Evolutionary conservation across 2,888 invertebrate species (phyloP), one percentile per base, ranked within the genome.

Genomic region (Epistrophe eligans): DNA sequence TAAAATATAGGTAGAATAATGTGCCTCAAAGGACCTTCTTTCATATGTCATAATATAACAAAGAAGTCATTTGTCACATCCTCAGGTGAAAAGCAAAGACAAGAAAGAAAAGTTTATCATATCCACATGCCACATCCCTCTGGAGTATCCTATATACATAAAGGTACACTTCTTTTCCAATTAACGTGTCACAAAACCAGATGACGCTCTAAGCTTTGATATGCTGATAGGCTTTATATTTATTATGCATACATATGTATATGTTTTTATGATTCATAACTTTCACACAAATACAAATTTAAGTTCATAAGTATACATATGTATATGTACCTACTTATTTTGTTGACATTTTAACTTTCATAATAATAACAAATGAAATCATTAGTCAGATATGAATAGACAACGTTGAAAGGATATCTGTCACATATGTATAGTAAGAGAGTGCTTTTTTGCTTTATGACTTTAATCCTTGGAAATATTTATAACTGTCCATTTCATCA

Each of bases 101-200:
- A 74, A 70, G 57, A 11, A 67, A 79, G 58, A 55, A 74, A 71
- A 76, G 43, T 79, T 79, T 79, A 66, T 64, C 71, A 71, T 84
- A 10, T 35, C 7, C 19, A 70, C 55, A 71, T 67, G 32, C 43
- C 55, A 70, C 70, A 77, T 66, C 9, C 17, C 28, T 55, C 55
- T 24, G 9, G 55, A 55, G 15, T 35, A 19, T 35, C 32, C 50
- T 70, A 24, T 24, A n/a, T n/a, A n/a, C n/a, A n/a, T n/a, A n/a
- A n/a, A n/a, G n/a, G n/a, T n/a, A 64, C 48, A 76, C 70, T 79
- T 64, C 74, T 71, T 67, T 71, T 79, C 64, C 82, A 82, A 87
- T 87, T 87, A 87, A 79, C 57, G 50, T 87, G 82, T 79, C 82
- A 77, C 70, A 79, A 76, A 58, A 52, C 79, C 82, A 74, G 79